Base-by-base conservation (phyloP, 2,888 invertebrate species). In the Trilocha varians region DNA sequence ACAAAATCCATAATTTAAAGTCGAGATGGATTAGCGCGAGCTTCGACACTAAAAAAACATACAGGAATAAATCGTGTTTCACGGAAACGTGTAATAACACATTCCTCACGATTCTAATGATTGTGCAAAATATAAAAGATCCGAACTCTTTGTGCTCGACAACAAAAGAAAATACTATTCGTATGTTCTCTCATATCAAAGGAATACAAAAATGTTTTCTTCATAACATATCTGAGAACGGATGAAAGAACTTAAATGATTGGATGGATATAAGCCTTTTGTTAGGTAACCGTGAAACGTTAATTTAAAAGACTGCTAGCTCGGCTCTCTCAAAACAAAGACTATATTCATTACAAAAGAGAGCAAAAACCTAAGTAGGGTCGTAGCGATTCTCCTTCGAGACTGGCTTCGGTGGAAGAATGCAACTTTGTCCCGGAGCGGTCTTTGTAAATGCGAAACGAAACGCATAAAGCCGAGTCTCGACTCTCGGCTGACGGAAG, bases 281-380 rank as follows among this genome's bases (percentile, higher is more conserved):
- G 36, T 32, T 14, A 32, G 42, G 32, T 18, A 35, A 32, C 16
- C 51, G 47, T 48, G 36, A 45, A 55, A 56, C 55, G 60, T 51
- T 59, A 58, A 58, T 55, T 49, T 51, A 48, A 25, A 45, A 48
- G 45, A 47, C 46, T 46, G 46, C 43, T 42, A 47, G 48, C 47
- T 54, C 44, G 49, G 46, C 45, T 42, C 47, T 52, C 42, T 53
- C 49, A 54, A 58, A 63, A 62, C 62, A 64, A 64, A 62, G 58
- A 59, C 52, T 58, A 58, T 57, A 50, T 57, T 55, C 54, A 60
- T 59, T 57, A 56, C 55, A 66, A 62, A 61, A 57, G 61, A 50
- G 51, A 51, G 54, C 55, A 58, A 56, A 60, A 57, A 56, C 49
- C 48, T 53, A 55, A 59, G 57, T 53, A 53, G 56, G 55, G 52